Conservation (phyloP, 2,888 invertebrate genomes). For the Campoplex capitator region DNA sequence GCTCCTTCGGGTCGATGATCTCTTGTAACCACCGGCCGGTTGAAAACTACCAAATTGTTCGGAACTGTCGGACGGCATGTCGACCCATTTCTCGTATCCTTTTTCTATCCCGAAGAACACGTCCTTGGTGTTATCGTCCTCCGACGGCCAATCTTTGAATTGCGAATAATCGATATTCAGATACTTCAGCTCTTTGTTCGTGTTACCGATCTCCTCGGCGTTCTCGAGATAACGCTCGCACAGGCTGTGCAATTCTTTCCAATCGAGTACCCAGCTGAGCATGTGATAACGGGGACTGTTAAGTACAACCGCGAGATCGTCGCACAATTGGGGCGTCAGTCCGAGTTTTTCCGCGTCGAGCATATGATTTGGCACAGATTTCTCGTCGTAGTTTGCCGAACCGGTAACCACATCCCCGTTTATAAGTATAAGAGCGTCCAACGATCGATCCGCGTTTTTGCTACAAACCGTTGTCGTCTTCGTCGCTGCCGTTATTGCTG, state of each 20-base stretch:
- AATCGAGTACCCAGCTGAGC: conserved; percentile 89
- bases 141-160: conserved; percentile 88
- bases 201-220: conserved; percentile 87
- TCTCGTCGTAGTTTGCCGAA: conserved; percentile 88
- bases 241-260: conserved; percentile 86
- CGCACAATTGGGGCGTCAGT: conserved; percentile 88
- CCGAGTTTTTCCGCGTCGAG: conserved; percentile 89
- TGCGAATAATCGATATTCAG: conserved; percentile 90
- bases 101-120: conserved; percentile 88
- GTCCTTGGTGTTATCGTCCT: conserved; percentile 86
- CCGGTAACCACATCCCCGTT: conserved; percentile 86
- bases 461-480: not conserved
- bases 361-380: conserved; percentile 86
- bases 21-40: conserved; percentile 78
- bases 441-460: conserved; percentile 85
- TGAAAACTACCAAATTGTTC: conserved; percentile 81
- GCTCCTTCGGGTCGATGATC: conserved; percentile 78
- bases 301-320: conserved; percentile 90
- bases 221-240: conserved; percentile 87
- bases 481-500: not conserved
- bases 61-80: conserved; percentile 79
- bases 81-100: conserved; percentile 86
- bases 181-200: conserved; percentile 90
- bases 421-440: conserved; percentile 85
- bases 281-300: conserved; percentile 90